Conservation (phyloP, 1,140 invertebrate genomes). For the Lithobius niger region DNA sequence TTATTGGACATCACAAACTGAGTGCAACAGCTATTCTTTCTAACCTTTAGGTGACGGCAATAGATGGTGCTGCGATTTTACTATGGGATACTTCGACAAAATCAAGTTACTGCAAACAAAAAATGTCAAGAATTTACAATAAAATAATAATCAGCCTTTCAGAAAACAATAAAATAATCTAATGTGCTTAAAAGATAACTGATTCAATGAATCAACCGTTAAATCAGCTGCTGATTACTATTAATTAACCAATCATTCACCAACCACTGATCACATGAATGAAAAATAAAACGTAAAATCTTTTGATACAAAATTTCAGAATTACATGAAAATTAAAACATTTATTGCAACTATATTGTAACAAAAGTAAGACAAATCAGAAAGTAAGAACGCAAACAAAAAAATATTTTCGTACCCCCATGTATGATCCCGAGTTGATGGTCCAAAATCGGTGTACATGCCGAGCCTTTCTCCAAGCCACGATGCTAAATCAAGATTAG, state of each 20-base stretch:
- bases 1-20: too few species aligned
- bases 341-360: too few species aligned
- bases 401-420: constrained; percentile 27
- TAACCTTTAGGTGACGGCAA: constrained; percentile 32
- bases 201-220: neutral
- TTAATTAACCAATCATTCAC: too few species aligned
- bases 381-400: neutral
- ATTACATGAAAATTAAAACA: too few species aligned
- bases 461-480: constrained; percentile 31
- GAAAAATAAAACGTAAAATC: too few species aligned
- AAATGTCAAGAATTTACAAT: neutral
- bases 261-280: too few species aligned
- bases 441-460: constrained; percentile 35
- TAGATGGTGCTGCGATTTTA: constrained; percentile 31
- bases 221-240: too few species aligned
- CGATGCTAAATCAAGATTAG: constrained; percentile 33
- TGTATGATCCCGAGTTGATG: constrained; percentile 32
- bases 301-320: too few species aligned
- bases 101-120: constrained; percentile 25
- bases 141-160: neutral
- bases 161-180: neutral
- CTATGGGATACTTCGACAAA: constrained; percentile 33
- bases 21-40: neutral
- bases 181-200: neutral
- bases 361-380: too few species aligned